phyloP scores from a whole-genome alignment of 2,113 vertebrate species.

The Pontoporia blainvillei region DNA sequence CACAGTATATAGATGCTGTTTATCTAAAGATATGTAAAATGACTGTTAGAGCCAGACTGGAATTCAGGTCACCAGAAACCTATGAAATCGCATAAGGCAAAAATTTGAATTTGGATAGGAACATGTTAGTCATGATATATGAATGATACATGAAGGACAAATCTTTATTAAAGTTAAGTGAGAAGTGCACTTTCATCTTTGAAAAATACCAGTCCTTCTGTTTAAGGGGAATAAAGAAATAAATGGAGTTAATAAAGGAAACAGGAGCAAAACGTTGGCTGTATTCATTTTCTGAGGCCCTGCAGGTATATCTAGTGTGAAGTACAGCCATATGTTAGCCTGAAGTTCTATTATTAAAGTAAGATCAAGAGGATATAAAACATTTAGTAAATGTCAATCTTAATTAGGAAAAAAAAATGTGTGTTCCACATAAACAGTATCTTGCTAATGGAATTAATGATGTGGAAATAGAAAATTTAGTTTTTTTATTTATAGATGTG shows the following conservation, averaged over 20 bases:
- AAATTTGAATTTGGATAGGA: background rate
- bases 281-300: background rate
- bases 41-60: background rate
- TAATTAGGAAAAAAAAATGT: background rate
- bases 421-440: background rate
- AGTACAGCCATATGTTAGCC: background rate
- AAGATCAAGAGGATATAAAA: background rate
- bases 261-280: background rate
- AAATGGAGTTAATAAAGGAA: background rate
- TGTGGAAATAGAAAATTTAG: background rate
- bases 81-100: background rate
- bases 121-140: background rate
- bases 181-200: background rate
- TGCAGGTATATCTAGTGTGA: background rate
- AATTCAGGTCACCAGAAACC: background rate
- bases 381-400: background rate
- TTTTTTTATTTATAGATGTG: background rate
- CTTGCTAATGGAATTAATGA: background rate
- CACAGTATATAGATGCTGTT: background rate
- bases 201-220: background rate
- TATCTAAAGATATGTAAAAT: background rate
- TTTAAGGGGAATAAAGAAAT: background rate
- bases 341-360: background rate
- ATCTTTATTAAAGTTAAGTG: background rate
- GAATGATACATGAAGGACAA: background rate